These are phyloP conservation scores for Xiphophorus hellerii DNA, from an alignment of 2,113 vertebrate species.

Conservation along the genomic window DNA sequence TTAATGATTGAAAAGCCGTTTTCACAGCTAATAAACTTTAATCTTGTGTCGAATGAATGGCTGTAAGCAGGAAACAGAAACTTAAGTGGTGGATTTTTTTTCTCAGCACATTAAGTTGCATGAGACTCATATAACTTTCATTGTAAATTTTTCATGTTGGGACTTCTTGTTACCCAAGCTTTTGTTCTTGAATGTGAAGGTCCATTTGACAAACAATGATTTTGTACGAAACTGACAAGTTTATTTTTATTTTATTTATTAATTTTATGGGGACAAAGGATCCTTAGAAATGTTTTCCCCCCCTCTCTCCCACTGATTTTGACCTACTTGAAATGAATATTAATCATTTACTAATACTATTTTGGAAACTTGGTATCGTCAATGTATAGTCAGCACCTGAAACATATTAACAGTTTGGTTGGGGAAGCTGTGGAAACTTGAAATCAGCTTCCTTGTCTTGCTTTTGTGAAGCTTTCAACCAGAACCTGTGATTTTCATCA, in stretches of 20 bases:
- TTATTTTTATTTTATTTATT: too few relatives aligned
- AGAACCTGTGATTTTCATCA: too few relatives aligned
- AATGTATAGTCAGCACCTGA: neutral
- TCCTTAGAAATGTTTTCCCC: constrained; percentile 2
- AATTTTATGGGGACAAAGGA: neutral
- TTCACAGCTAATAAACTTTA: neutral
- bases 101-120: neutral
- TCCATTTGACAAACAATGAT: too few relatives aligned
- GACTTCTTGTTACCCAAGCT: neutral
- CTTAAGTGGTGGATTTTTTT: neutral
- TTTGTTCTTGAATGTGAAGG: neutral
- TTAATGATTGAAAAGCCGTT: neutral
- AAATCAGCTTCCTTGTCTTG: too few relatives aligned
- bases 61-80: neutral
- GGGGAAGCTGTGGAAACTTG: too few relatives aligned
- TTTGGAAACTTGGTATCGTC: neutral
- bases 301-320: neutral
- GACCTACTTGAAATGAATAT: neutral
- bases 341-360: constrained; percentile 11
- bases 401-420: neutral
- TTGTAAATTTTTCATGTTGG: neutral
- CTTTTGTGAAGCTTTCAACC: too few relatives aligned
- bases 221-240: constrained; percentile 4
- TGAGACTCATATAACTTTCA: neutral
- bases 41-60: neutral